These are phyloP conservation scores for Paratrypauchen microcephalus DNA, from an alignment of 2,797 vertebrate genomes.

Conservation along the genomic window DNA sequence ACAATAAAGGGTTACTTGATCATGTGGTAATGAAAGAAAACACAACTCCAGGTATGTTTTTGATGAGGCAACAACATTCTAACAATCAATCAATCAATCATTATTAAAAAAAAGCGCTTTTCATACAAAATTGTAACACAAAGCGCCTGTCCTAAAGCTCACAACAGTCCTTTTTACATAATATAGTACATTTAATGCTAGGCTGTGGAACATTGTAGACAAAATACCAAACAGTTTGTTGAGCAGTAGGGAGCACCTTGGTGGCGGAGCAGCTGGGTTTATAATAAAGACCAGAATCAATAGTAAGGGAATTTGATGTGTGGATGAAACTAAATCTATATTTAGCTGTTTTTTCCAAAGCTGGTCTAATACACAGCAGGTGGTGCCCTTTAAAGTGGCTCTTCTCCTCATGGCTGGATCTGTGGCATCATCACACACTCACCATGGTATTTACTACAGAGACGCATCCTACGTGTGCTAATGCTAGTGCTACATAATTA, in stretches of 20 bases:
- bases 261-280: slow-evolving; percentile 15
- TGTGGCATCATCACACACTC: slow-evolving; percentile 43
- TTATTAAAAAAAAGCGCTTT: too few relatives aligned
- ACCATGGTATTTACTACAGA: slow-evolving; percentile 35
- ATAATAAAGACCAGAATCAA: slow-evolving; percentile 42
- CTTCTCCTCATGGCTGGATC: slow-evolving; percentile 41
- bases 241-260: neutral
- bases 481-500: slow-evolving; percentile 16
- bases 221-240: neutral
- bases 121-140: too few relatives aligned
- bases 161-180: too few relatives aligned
- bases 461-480: slow-evolving; percentile 24
- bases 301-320: slow-evolving; percentile 41
- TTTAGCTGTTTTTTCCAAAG: slow-evolving; percentile 28
- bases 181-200: too few relatives aligned
- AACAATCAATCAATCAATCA: too few relatives aligned
- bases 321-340: slow-evolving; percentile 46
- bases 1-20: too few relatives aligned
- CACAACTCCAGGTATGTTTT: too few relatives aligned
- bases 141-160: too few relatives aligned
- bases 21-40: too few relatives aligned
- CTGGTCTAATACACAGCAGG: slow-evolving; percentile 42
- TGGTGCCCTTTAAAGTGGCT: slow-evolving; percentile 60
- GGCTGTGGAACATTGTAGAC: too few relatives aligned
- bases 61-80: too few relatives aligned